phyloP scores from a whole-genome alignment of 2,113 vertebrate genomes.

The Leuciscus idus region DNA sequence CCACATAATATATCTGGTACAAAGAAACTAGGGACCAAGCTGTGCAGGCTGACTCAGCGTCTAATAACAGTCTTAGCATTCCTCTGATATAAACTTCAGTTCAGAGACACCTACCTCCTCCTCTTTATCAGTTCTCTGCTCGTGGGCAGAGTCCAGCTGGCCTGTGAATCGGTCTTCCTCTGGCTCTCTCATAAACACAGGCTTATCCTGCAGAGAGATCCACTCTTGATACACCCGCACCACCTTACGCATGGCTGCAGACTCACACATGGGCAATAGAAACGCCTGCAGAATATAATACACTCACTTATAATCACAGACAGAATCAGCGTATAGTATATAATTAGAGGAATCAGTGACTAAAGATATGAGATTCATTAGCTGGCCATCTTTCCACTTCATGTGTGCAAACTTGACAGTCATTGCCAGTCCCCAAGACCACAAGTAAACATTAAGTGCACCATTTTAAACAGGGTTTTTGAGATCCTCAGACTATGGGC shows the following conservation, averaged over 20 bases:
- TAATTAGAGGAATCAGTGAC: not conserved
- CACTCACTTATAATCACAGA: not conserved
- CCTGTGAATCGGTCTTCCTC: slow-evolving; percentile 77
- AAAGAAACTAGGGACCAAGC: not conserved
- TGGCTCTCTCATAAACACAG: slow-evolving; percentile 95
- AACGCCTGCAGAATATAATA: slow-evolving; percentile 80
- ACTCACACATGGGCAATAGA: slow-evolving; percentile 95
- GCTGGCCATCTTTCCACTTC: not conserved
- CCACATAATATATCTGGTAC: not conserved
- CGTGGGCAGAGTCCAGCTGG: slow-evolving; percentile 74
- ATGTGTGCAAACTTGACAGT: too few species aligned
- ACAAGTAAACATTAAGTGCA: not conserved
- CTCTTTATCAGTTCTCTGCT: slow-evolving; percentile 76
- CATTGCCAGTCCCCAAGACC: too few species aligned
- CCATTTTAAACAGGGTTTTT: not conserved
- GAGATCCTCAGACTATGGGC: not conserved
- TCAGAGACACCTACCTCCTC: slow-evolving; percentile 68
- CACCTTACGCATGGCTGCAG: slow-evolving; percentile 95
- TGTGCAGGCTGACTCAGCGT: not conserved
- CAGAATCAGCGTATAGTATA: not conserved
- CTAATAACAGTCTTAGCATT: not conserved
- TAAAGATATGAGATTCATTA: not conserved
- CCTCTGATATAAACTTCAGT: not conserved
- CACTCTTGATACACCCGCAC: slow-evolving; percentile 98
- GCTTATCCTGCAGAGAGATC: slow-evolving; percentile 96